Conservation (phyloP, 2,888 invertebrate species). For the Sinotaia quadrata region DNA sequence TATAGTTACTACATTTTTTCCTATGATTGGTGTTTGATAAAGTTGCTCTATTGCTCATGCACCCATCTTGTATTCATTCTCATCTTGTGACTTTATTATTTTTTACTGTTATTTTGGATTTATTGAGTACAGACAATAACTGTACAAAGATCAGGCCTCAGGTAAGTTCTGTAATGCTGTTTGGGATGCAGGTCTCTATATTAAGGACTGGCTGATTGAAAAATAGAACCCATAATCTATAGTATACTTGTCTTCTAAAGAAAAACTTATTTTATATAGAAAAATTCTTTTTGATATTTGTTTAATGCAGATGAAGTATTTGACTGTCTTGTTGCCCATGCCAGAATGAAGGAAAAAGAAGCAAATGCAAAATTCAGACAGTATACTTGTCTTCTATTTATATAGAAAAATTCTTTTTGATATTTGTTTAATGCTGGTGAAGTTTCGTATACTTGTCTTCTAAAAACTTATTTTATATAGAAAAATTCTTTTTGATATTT, state of each 20-base stretch:
- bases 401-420: background rate
- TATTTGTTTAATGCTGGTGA: conserved; percentile 76
- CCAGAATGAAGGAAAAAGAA: conserved; percentile 93
- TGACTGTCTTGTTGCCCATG: conserved; percentile 88
- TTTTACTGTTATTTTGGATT: no score
- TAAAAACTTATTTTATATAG: background rate
- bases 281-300: background rate
- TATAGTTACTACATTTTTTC: no score
- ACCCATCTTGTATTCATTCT: no score
- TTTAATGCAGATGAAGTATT: conserved; percentile 85
- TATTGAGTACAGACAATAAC: no score
- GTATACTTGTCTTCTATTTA: conserved; percentile 36
- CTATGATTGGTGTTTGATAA: no score
- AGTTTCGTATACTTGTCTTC: conserved; percentile 75
- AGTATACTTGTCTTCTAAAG: background rate
- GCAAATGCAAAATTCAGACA: conserved; percentile 95
- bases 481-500: background rate
- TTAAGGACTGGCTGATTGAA: no score
- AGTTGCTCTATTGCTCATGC: no score
- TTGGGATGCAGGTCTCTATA: no score
- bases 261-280: background rate
- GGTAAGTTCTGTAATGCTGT: no score
- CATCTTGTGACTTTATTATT: no score
- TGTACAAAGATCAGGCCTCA: no score
- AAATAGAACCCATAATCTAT: no score